Evolutionary conservation across 2,888 invertebrate species (phyloP).

Genomic region (Galerucella pusilla): DNA sequence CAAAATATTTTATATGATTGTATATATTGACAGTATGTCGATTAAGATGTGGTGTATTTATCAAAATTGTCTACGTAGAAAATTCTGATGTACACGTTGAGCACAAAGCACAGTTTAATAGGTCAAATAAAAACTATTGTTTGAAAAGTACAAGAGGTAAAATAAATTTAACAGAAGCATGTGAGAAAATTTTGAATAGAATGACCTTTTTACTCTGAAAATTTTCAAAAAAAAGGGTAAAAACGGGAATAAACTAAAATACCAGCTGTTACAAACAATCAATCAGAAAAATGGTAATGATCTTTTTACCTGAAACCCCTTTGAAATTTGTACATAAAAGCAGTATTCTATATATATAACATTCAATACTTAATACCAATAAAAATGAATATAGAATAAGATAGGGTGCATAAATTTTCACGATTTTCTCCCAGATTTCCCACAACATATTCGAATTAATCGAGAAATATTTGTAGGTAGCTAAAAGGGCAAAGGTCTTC

Average conservation of each 20-base stretch:
- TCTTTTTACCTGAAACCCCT: slow-evolving; percentile 23
- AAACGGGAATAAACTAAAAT: slow-evolving; percentile 15
- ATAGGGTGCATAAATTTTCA: slow-evolving; percentile 27
- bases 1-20: too few relatives aligned
- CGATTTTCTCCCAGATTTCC: slow-evolving; percentile 20
- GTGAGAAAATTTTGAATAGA: neutral
- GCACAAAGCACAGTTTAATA: neutral
- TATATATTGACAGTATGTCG: too few relatives aligned
- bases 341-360: neutral
- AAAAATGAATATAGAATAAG: neutral
- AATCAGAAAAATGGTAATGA: slow-evolving; percentile 14
- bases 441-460: slow-evolving; percentile 18
- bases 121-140: neutral
- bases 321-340: slow-evolving; percentile 8
- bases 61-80: too few relatives aligned
- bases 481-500: slow-evolving; percentile 4
- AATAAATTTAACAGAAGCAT: neutral
- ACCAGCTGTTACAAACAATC: slow-evolving; percentile 14
- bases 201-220: too few relatives aligned
- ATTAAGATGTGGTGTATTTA: too few relatives aligned
- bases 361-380: slow-evolving; percentile 18
- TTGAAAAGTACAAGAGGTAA: neutral
- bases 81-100: too few relatives aligned
- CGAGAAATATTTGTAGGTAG: slow-evolving; percentile 13
- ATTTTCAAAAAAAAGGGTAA: slow-evolving; percentile 14